Percentiles rank a stretch among this genome's conserved stretches.
Evolutionary conservation across 2,113 vertebrate species (phyloP).

Genomic region (Australoheros scitulus): DNA sequence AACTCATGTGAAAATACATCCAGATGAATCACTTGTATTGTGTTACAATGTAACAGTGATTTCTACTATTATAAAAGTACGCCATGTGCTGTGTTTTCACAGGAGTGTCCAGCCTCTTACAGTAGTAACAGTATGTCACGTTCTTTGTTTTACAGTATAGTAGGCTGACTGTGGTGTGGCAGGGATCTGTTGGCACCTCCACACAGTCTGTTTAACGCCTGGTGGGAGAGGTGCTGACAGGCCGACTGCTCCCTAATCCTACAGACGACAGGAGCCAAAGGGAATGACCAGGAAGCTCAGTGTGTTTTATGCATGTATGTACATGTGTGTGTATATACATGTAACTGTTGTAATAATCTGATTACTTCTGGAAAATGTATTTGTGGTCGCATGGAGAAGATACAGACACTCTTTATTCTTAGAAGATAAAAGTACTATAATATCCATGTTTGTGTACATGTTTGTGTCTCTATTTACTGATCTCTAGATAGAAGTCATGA

Average conservation of each 20-base stretch:
- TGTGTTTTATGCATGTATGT: constrained; percentile 20
- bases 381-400: background rate
- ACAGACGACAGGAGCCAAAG: constrained; percentile 64
- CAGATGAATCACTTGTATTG: background rate
- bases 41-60: background rate
- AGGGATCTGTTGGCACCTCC: constrained; percentile 73
- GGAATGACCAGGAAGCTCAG: constrained; percentile 36
- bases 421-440: background rate
- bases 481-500: background rate
- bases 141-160: constrained; percentile 54
- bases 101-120: constrained; percentile 9
- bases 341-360: background rate
- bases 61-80: background rate
- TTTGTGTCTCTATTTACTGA: background rate
- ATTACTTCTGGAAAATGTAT: background rate
- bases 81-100: background rate
- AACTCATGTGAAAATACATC: background rate
- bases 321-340: background rate
- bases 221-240: constrained; percentile 78
- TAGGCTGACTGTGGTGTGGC: constrained; percentile 34
- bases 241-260: constrained; percentile 65
- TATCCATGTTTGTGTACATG: background rate
- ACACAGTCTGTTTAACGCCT: constrained; percentile 73
- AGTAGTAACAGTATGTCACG: constrained; percentile 47
- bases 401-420: background rate